Evolutionary conservation across 2,797 vertebrate species (phyloP).

Genomic region (Muscicapa striata): DNA sequence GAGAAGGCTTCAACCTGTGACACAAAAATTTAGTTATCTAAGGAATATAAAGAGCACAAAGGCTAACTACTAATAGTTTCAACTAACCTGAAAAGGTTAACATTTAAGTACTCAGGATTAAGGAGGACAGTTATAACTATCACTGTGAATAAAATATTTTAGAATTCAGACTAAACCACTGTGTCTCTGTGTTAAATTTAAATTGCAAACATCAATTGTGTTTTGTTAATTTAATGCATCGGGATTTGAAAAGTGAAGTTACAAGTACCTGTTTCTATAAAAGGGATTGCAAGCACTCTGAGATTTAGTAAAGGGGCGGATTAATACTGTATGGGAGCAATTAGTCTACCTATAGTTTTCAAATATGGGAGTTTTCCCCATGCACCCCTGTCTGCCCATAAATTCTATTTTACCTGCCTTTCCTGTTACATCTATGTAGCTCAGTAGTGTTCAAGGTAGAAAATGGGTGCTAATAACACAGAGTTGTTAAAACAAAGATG

Average conservation of each 20-base stretch:
- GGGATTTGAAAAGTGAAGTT: background rate
- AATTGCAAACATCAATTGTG: background rate
- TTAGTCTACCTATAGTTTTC: background rate
- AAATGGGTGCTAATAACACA: background rate
- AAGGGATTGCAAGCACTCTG: background rate
- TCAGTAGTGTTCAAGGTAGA: background rate
- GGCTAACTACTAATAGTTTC: background rate
- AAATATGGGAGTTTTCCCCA: background rate
- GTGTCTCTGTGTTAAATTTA: background rate
- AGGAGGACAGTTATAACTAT: background rate
- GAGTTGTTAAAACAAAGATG: background rate
- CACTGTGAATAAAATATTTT: background rate
- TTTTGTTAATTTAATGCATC: background rate
- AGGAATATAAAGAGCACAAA: background rate
- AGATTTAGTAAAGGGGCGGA: background rate
- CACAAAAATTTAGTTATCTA: background rate
- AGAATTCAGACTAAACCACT: background rate
- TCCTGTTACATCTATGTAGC: background rate
- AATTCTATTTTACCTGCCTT: background rate
- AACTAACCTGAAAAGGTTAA: background rate
- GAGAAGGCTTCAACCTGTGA: constrained; percentile 85
- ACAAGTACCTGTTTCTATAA: background rate
- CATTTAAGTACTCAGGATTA: background rate
- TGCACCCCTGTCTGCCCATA: background rate
- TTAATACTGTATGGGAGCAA: background rate